These are phyloP conservation scores for Drosophila varians DNA, from an alignment of 1,140 invertebrate species.

Conservation along the genomic window DNA sequence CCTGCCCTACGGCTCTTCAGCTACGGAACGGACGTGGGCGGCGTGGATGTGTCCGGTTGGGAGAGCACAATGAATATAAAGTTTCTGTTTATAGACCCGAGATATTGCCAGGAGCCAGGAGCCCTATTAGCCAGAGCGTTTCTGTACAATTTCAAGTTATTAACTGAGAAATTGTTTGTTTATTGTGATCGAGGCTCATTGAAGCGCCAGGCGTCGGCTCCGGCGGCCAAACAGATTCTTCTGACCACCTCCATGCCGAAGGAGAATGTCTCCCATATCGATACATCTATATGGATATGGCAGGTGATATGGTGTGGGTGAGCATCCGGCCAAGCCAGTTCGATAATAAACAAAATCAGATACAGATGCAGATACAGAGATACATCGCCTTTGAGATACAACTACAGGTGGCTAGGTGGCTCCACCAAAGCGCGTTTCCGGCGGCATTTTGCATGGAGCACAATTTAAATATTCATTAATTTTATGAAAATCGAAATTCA, in stretches of 20 bases:
- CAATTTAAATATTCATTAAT: constrained; percentile 81
- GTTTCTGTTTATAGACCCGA: constrained; percentile 36
- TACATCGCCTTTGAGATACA: constrained; percentile 12
- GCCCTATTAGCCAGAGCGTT: constrained; percentile 36
- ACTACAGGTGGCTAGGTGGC: constrained; percentile 75
- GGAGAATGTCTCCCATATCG: constrained; percentile 39
- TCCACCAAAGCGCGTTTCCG: constrained; percentile 78
- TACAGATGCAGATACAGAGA: constrained; percentile 11
- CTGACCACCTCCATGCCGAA: constrained; percentile 4
- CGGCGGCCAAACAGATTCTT: constrained; percentile 26
- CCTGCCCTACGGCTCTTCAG: not conserved
- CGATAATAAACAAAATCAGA: constrained; percentile 38
- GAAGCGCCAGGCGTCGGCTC: constrained; percentile 26
- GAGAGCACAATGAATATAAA: constrained; percentile 59
- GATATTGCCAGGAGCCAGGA: not conserved
- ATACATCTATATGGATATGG: constrained; percentile 9
- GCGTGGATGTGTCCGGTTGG: constrained; percentile 23
- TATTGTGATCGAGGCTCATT: constrained; percentile 63
- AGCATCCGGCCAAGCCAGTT: constrained; percentile 59
- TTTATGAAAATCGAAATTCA: constrained; percentile 79
- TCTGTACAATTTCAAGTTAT: constrained; percentile 71
- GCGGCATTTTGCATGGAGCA: constrained; percentile 68
- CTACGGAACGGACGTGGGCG: constrained; percentile 18
- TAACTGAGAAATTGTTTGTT: constrained; percentile 57
- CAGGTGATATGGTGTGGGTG: constrained; percentile 28